These are phyloP conservation scores for Lichenostomus cassidix DNA, from an alignment of 2,113 vertebrate genomes.

Conservation along the genomic window DNA sequence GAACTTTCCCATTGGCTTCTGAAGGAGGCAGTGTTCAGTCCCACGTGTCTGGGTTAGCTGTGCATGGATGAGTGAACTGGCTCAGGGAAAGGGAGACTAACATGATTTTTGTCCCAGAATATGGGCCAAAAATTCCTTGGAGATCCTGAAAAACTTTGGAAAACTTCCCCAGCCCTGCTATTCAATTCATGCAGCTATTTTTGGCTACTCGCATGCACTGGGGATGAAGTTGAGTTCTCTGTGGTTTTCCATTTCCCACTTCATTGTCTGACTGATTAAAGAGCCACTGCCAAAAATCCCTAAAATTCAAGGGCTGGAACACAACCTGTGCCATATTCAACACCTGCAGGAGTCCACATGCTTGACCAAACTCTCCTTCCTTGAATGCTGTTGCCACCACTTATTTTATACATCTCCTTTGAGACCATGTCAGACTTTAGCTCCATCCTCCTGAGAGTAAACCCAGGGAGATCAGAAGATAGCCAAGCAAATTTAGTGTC, in stretches of 20 bases:
- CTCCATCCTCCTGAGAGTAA: background rate
- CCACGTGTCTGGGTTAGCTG: background rate
- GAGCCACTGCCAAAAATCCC: background rate
- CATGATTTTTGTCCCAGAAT: background rate
- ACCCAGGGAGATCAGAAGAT: background rate
- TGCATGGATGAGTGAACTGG: background rate
- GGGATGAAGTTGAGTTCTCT: background rate
- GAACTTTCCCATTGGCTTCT: background rate
- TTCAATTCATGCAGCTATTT: background rate
- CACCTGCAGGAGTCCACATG: background rate
- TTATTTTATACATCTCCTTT: background rate
- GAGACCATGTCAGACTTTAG: background rate
- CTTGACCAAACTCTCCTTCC: background rate
- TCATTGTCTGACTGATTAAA: background rate
- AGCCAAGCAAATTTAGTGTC: background rate
- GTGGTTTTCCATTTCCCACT: background rate
- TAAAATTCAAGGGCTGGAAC: background rate
- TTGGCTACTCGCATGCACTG: background rate
- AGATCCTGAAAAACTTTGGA: slow-evolving; percentile 10
- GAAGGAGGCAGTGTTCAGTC: background rate
- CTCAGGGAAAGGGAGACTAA: background rate
- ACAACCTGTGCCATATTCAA: background rate
- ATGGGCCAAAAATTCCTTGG: background rate
- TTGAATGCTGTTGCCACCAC: background rate
- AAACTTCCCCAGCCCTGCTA: background rate